Evolutionary conservation across 2,888 invertebrate genomes (phyloP).

Genomic region (Falcaria lacertinaria): DNA sequence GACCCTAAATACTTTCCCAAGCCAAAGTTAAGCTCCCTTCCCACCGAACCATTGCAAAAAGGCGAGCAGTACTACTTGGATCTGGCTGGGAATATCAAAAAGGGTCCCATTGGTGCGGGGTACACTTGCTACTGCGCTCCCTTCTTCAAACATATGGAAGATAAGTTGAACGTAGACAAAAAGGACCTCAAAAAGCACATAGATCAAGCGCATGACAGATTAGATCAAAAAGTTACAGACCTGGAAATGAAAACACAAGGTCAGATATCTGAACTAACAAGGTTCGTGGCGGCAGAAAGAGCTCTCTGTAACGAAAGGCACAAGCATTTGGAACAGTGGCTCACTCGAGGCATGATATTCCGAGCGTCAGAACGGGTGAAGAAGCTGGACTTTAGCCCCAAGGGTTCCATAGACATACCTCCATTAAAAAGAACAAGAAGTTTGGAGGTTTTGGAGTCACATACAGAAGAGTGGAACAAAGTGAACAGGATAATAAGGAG

Average conservation of each 20-base stretch:
- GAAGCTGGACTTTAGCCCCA: constrained; percentile 69
- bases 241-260: constrained; percentile 86
- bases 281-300: constrained; percentile 82
- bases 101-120: constrained; percentile 96
- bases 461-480: constrained; percentile 65
- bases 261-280: constrained; percentile 84
- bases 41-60: constrained; percentile 89
- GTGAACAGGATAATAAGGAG: constrained; percentile 57
- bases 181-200: constrained; percentile 88
- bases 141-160: constrained; percentile 92
- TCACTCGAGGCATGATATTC: constrained; percentile 82
- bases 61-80: constrained; percentile 97
- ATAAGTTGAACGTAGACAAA: constrained; percentile 88
- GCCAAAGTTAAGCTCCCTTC: constrained; percentile 91
- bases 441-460: constrained; percentile 82
- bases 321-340: constrained; percentile 84
- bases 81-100: constrained; percentile 95
- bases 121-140: constrained; percentile 96
- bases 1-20: constrained; percentile 91
- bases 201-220: constrained; percentile 87
- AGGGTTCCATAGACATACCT: constrained; percentile 75
- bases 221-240: constrained; percentile 90
- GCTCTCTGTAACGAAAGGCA: constrained; percentile 82
- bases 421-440: constrained; percentile 85
- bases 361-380: constrained; percentile 76